Evolutionary conservation across 2,888 invertebrate species (phyloP).

Genomic region (Atrina japonica): DNA sequence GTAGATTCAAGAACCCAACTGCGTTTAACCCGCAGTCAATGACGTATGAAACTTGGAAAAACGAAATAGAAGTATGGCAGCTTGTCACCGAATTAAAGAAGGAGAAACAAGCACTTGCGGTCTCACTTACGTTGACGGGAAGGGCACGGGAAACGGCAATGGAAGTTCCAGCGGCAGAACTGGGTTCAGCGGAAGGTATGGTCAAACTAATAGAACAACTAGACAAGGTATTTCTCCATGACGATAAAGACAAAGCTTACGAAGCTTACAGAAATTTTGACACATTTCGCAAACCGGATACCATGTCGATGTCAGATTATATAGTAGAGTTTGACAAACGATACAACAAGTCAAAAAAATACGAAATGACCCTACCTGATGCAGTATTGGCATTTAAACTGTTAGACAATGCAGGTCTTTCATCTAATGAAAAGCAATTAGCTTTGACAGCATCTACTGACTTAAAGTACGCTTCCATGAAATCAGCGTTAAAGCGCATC

Average conservation of each 20-base stretch:
- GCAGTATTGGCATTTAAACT: conserved; percentile 29
- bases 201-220: conserved; percentile 2
- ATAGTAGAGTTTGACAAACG: conserved; percentile 29
- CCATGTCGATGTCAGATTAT: conserved; percentile 20
- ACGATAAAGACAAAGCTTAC: conserved; percentile 30
- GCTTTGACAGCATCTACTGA: conserved; percentile 32
- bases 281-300: conserved; percentile 15
- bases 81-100: conserved; percentile 17
- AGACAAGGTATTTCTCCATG: conserved; percentile 16
- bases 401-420: conserved; percentile 27
- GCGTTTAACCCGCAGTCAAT: conserved; percentile 12
- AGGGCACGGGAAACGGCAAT: conserved; percentile 24
- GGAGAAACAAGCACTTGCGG: conserved; percentile 24
- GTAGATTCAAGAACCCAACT: conserved; percentile 25
- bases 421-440: conserved; percentile 20
- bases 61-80: conserved; percentile 19
- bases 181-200: conserved; percentile 21
- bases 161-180: conserved; percentile 9
- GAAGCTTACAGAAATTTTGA: too few relatives aligned
- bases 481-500: conserved; percentile 20
- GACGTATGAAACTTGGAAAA: conserved; percentile 32
- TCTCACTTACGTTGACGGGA: conserved; percentile 16
- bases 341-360: conserved; percentile 23
- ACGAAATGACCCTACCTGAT: conserved; percentile 29
- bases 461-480: conserved; percentile 27